Evolutionary conservation across 2,888 invertebrate species (phyloP).

Genomic region (Drosophila maculinotata): DNA sequence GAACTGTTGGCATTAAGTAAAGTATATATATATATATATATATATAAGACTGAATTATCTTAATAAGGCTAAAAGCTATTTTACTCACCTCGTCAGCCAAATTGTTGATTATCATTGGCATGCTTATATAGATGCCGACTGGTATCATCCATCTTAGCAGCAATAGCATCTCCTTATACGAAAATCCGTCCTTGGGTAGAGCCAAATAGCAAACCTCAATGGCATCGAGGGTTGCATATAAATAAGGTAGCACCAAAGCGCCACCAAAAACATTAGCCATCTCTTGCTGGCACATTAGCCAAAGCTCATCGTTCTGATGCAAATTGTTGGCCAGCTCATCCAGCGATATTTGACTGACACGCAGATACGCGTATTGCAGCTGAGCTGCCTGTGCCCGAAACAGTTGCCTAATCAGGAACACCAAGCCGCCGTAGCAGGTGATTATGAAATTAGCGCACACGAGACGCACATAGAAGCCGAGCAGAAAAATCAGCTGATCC

Average conservation of each 20-base stretch:
- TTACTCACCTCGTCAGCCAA: constrained; percentile 63
- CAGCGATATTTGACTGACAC: not conserved
- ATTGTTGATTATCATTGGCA: constrained; percentile 54
- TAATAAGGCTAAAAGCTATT: not conserved
- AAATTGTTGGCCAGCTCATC: constrained; percentile 22
- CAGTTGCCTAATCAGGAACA: constrained; percentile 27
- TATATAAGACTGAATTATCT: too few relatives aligned
- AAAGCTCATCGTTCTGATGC: constrained; percentile 40
- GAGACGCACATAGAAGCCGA: constrained; percentile 35
- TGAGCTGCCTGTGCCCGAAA: constrained; percentile 30
- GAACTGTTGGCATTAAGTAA: too few relatives aligned
- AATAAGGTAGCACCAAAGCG: constrained; percentile 36
- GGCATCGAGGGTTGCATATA: constrained; percentile 39
- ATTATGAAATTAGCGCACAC: constrained; percentile 46
- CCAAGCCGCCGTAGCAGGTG: constrained; percentile 50
- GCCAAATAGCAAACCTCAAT: constrained; percentile 27
- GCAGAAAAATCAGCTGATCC: not conserved
- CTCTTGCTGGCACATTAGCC: constrained; percentile 38
- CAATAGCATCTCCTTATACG: constrained; percentile 1
- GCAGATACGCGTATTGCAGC: not conserved
- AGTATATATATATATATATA: too few relatives aligned
- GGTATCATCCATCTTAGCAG: constrained; percentile 56
- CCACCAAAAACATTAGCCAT: constrained; percentile 41
- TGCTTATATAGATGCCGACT: constrained; percentile 30
- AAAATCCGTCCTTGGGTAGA: constrained; percentile 9